phyloP scores from a whole-genome alignment of 2,797 vertebrate species.

The Lophotriccus pileatus region DNA sequence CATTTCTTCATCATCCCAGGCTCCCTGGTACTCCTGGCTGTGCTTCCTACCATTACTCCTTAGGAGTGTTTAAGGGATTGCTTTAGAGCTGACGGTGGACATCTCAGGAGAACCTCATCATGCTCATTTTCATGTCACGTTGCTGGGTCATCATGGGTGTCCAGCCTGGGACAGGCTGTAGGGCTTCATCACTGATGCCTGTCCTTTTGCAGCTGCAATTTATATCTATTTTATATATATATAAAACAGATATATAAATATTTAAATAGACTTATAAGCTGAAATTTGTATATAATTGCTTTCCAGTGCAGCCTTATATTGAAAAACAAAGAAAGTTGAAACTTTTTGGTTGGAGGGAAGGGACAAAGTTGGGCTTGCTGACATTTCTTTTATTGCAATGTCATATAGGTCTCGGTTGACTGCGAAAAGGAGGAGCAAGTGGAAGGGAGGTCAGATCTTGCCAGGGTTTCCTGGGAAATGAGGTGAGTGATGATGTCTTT shows the following conservation, averaged over 20 bases:
- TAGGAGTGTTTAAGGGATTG: neutral
- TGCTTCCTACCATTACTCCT: neutral
- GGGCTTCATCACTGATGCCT: neutral
- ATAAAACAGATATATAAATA: neutral
- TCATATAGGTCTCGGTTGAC: neutral
- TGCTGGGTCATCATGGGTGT: neutral
- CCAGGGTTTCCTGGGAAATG: neutral
- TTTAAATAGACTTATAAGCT: neutral
- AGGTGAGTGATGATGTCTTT: conserved; percentile 24
- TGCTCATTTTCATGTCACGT: fast-evolving
- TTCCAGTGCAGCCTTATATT: neutral
- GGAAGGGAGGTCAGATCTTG: neutral
- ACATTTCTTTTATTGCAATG: conserved; percentile 1
- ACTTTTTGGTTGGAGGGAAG: neutral
- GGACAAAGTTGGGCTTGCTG: neutral
- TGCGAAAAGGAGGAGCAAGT: neutral
- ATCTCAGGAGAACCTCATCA: neutral
- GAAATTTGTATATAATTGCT: neutral
- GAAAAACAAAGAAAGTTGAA: neutral
- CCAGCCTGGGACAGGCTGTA: neutral
- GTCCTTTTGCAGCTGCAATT: neutral
- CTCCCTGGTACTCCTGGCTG: neutral
- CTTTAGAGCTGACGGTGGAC: neutral
- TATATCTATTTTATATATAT: neutral
- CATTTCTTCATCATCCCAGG: neutral